Percentiles rank a stretch among this genome's conserved stretches.
Evolutionary conservation across 2,888 invertebrate species (phyloP).

Genomic region (Dicyrtomina minuta): DNA sequence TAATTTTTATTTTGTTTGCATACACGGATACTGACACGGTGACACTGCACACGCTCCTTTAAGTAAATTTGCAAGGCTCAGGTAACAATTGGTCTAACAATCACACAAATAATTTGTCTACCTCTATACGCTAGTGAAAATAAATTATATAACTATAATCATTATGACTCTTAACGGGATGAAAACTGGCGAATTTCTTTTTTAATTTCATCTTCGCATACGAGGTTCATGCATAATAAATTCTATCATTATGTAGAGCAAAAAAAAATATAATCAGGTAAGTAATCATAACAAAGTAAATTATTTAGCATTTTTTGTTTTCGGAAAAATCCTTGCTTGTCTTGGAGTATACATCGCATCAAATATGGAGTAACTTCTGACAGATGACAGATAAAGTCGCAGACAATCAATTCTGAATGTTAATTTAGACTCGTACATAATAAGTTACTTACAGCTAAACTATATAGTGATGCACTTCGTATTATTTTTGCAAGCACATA

Average conservation of each 20-base stretch:
- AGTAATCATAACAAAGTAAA: neutral
- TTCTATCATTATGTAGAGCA: too few species aligned
- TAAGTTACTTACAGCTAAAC: neutral
- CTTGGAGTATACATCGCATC: neutral
- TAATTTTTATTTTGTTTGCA: slow-evolving; percentile 9
- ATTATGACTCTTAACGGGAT: neutral
- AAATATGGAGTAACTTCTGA: slow-evolving; percentile 11
- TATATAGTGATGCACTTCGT: neutral
- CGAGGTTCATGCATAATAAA: too few species aligned
- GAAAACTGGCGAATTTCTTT: neutral
- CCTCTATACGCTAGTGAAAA: slow-evolving; percentile 1
- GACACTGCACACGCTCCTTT: slow-evolving; percentile 19
- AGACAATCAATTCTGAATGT: neutral
- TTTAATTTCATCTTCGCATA: neutral
- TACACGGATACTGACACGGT: slow-evolving; percentile 13
- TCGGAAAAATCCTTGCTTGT: too few species aligned
- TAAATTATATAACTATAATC: slow-evolving; percentile 7
- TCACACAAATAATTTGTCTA: slow-evolving; percentile 21
- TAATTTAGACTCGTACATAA: neutral
- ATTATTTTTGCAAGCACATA: slow-evolving; percentile 7
- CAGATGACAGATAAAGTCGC: neutral
- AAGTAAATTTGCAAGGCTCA: slow-evolving; percentile 31
- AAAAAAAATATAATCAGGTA: neutral
- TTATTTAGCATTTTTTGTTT: too few species aligned
- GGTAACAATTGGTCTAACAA: slow-evolving; percentile 37